Base-by-base conservation (phyloP, 2,113 vertebrate species). In the Oxyura jamaicensis region DNA sequence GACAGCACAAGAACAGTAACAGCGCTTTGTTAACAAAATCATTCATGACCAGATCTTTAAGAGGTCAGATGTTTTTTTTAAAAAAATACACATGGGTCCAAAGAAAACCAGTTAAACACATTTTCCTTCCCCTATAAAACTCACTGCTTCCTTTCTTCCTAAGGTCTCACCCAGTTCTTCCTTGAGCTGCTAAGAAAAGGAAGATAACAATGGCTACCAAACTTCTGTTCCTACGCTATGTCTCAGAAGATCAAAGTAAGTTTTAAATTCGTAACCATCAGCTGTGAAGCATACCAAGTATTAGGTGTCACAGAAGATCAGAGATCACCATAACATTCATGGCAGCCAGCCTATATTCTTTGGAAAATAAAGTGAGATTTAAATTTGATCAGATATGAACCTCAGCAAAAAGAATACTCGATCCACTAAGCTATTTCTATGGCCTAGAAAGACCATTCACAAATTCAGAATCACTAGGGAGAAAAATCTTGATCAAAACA, bases 401-500 rank as follows among this genome's bases (percentile, higher is more conserved):
- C 22, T 33, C 52, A 56, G 76, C 65, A 90, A 72, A 48, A 90
- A 74, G 2, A 84, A 55, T 36, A 77, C 63, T 83, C 77, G 19
- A 69, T 39, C 82, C 90, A 25, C 65, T 52, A 25, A 90, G 66
- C 79, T 56, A 53, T 39, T 92, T 78, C 86, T 84, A 65, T 28
- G 66, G 68, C 88, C 93, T 20, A 71, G 68, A 81, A 93, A 91
- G 76, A 71, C 58, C 60, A 83, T 81, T 91, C 73, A 96, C 65
- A 96, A 90, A 86, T 56, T 75, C 80, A 14, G 13, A 86, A 65
- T 22, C 85, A 20, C 66, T 53, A 18, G 39, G 56, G 33, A 96
- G 60, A 88, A 94, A 88, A 39, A 35, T 29, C 85, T 72, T 60
- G 60, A 88, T 48, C 10, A 48, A 48, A 48, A 48, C 17, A 44